These are phyloP conservation scores for Akabosia matsudoensis DNA, from an alignment of 1,140 invertebrate species.

Conservation along the genomic window DNA sequence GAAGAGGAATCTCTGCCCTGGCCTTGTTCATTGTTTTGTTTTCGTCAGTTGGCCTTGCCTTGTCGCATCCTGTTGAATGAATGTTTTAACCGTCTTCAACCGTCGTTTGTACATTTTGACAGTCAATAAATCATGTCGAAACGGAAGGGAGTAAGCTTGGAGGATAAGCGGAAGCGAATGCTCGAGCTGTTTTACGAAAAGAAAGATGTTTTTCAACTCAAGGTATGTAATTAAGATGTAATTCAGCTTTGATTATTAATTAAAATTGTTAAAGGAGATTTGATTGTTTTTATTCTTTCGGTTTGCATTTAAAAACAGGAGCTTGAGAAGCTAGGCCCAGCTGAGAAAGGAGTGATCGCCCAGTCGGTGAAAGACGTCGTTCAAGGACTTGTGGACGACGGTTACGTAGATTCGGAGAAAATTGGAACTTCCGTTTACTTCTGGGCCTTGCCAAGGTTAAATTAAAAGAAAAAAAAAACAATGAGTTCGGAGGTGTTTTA, in stretches of 20 bases:
- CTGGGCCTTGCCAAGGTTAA: constrained; percentile 90
- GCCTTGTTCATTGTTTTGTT: too few species aligned
- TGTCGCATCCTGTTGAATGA: too few species aligned
- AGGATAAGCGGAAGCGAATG: constrained; percentile 77
- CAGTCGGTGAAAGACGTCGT: constrained; percentile 87
- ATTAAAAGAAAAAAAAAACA: too few species aligned
- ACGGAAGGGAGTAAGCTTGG: constrained; percentile 69
- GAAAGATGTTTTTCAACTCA: constrained; percentile 83
- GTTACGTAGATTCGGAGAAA: constrained; percentile 81
- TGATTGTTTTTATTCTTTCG: too few species aligned
- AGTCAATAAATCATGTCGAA: constrained; percentile 65
- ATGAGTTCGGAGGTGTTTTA: too few species aligned
- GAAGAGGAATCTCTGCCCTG: too few species aligned
- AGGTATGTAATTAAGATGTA: constrained; percentile 55
- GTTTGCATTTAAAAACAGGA: too few species aligned
- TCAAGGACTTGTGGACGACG: constrained; percentile 80
- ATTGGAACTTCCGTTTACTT: constrained; percentile 87
- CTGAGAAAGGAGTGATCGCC: constrained; percentile 73
- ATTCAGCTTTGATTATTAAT: too few species aligned
- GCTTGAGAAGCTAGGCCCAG: constrained; percentile 75
- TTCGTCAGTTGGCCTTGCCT: too few species aligned
- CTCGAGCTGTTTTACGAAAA: constrained; percentile 83
- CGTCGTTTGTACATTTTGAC: too few species aligned
- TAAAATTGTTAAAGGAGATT: too few species aligned
- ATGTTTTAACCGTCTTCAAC: too few species aligned